Base-by-base conservation (phyloP, 64 coral and sea anemone genomes). In the Platygyra sinensis region DNA sequence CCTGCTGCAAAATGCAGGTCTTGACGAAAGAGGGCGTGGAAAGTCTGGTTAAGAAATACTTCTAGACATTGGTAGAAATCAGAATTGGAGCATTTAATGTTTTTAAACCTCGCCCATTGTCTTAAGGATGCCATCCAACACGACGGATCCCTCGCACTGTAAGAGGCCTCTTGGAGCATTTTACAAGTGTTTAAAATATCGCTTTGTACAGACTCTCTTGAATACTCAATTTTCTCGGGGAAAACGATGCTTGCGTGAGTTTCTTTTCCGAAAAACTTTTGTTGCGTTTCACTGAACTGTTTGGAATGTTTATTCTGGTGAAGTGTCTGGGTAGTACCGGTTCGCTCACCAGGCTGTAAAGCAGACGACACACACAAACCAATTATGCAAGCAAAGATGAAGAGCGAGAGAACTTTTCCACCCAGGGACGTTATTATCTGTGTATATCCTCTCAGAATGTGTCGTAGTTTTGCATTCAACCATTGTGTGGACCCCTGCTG, bases 111-210 rank as follows among this genome's bases (percentile, higher is more conserved):
- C 30, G 61, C 80, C 30, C 30, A 83, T 2, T 83, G 30, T 4
- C 36, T 22, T 46, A 83, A 39, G 60, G 60, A 16, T 24, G 60
- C 31, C 32, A 83, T 83, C 80, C 80, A 83, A 67, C 80, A 83
- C 1, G 13, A 33, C 20, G 80, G 6, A 13, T 1, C 19, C 22
- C 31, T 29, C 5, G 49, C 27, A 67, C 80, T 83, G 61, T 67
- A 67, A n/a, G 80, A 4, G 38, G 80, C 61, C 20, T 83, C 20
- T 64, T 9, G 28, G 4, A 83, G 61, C 1, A 22, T 67, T 83
- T 15, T n/a, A 36, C 80, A 83, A 24, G 39, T 67, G 7, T 46
- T n/a, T 9, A 46, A 14, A 8, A 83, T 10, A 49, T 49, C 16
- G 4, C 39, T 24, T 83, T 83, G 80, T 11, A 38, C 10, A 5